Conservation (phyloP, 1,140 invertebrate genomes). For the Proales similis region DNA sequence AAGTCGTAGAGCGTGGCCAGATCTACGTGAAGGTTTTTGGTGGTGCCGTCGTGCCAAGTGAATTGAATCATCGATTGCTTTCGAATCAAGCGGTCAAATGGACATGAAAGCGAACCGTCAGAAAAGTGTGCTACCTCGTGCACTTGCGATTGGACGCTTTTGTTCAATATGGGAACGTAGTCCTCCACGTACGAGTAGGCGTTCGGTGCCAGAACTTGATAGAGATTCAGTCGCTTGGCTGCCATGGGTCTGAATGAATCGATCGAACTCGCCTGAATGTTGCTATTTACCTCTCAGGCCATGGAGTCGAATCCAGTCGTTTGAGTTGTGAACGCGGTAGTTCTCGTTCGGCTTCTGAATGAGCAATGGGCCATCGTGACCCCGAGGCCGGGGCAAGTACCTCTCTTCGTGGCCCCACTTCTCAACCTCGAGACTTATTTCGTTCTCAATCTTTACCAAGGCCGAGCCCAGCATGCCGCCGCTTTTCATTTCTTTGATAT, state of each 20-base stretch:
- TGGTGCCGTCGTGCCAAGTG: constrained; percentile 52
- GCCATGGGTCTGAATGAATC: constrained; percentile 9
- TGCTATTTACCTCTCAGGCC: constrained; percentile 48
- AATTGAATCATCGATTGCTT: constrained; percentile 54
- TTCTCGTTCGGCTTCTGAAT: constrained; percentile 47
- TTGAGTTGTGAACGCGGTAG: constrained; percentile 43
- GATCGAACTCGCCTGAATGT: not conserved
- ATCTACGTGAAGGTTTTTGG: constrained; percentile 53
- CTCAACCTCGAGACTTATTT: constrained; percentile 49
- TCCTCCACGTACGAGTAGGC: constrained; percentile 52
- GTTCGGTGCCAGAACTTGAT: constrained; percentile 52
- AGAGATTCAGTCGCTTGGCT: constrained; percentile 51
- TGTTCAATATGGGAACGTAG: constrained; percentile 51
- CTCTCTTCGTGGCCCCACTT: constrained; percentile 51
- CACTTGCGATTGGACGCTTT: constrained; percentile 54
- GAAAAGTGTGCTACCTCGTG: constrained; percentile 44
- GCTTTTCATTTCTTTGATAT: constrained; percentile 65
- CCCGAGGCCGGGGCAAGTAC: constrained; percentile 51
- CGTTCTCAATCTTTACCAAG: constrained; percentile 51
- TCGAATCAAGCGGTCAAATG: constrained; percentile 21
- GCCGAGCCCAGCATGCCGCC: constrained; percentile 53
- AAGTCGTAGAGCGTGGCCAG: constrained; percentile 53
- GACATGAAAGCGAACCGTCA: not conserved
- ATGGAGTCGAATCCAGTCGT: constrained; percentile 50
- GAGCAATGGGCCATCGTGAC: constrained; percentile 49